Evolutionary conservation across 2,888 invertebrate species (phyloP).

Genomic region (Acrobasis repandana): DNA sequence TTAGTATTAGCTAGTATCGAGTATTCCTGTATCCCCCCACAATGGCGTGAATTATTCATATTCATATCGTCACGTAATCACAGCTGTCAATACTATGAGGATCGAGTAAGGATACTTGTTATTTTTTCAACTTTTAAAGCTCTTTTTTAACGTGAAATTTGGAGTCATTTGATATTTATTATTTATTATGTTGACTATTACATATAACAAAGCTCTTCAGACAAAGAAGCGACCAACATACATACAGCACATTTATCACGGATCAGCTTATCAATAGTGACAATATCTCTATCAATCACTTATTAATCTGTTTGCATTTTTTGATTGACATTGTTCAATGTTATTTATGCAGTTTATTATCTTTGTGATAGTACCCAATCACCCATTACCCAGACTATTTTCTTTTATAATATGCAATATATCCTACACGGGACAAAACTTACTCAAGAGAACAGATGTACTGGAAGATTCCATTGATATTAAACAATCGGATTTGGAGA

Average conservation of each 20-base stretch:
- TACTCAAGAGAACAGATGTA: no score
- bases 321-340: background rate
- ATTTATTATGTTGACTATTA: no score
- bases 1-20: conserved; percentile 18
- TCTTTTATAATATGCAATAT: no score
- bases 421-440: no score
- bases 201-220: no score
- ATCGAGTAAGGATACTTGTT: background rate
- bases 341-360: background rate
- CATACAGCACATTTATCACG: background rate
- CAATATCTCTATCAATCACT: background rate
- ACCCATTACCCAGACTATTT: no score
- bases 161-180: no score
- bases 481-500: no score
- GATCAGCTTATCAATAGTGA: background rate
- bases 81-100: conserved; percentile 23
- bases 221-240: no score
- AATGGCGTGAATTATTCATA: conserved; percentile 30
- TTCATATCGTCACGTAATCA: conserved; percentile 27
- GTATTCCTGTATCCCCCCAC: conserved; percentile 3
- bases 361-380: background rate
- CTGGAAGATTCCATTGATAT: no score
- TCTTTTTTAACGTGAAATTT: no score
- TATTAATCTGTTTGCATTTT: background rate
- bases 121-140: no score